A percentile compares a stretch with the other conserved stretches of the same genome.
Evolutionary conservation across 2,113 vertebrate genomes (phyloP).

Genomic region (Anguilla rostrata): DNA sequence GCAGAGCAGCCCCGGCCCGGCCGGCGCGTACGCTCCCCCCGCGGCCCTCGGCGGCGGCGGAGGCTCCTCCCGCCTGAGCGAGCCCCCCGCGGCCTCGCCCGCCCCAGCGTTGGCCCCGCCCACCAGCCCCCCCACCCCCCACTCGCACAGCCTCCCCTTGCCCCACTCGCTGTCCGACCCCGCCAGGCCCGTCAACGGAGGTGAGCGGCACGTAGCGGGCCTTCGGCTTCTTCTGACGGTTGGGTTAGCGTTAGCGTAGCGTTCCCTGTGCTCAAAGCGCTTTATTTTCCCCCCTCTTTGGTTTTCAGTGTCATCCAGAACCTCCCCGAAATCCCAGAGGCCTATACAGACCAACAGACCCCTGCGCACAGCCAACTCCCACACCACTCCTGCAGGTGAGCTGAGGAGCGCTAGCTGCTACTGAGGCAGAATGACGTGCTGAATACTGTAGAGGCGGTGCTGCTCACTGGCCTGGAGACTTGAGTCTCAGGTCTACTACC

Average conservation of each 20-base stretch:
- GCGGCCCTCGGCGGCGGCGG: not conserved
- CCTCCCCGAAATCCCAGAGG: constrained; percentile 87
- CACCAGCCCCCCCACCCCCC: constrained; percentile 53
- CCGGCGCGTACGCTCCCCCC: constrained; percentile 20
- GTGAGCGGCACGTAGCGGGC: constrained; percentile 47
- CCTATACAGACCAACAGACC: constrained; percentile 76
- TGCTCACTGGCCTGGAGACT: too few relatives aligned
- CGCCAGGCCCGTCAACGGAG: constrained; percentile 68
- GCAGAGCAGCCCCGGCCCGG: constrained; percentile 65
- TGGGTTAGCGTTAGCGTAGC: constrained; percentile 52
- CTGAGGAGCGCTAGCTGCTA: constrained; percentile 6
- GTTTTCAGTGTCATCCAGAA: constrained; percentile 75
- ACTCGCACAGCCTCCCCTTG: constrained; percentile 60
- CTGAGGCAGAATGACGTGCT: constrained; percentile 8
- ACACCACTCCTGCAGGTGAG: constrained; percentile 72
- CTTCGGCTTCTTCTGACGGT: not conserved
- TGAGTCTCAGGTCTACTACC: not conserved
- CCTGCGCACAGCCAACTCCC: constrained; percentile 69
- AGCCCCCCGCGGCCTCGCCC: constrained; percentile 37
- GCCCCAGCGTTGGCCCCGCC: constrained; percentile 45
- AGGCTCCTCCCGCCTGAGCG: constrained; percentile 16
- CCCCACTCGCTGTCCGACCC: constrained; percentile 68
- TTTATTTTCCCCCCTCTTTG: not conserved
- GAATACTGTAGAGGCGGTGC: too few relatives aligned
- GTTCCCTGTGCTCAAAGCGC: constrained; percentile 54